Evolutionary conservation across 2,888 invertebrate genomes (phyloP), one percentile per base, ranked within the genome.

Genomic region (Crocallis elinguaria): DNA sequence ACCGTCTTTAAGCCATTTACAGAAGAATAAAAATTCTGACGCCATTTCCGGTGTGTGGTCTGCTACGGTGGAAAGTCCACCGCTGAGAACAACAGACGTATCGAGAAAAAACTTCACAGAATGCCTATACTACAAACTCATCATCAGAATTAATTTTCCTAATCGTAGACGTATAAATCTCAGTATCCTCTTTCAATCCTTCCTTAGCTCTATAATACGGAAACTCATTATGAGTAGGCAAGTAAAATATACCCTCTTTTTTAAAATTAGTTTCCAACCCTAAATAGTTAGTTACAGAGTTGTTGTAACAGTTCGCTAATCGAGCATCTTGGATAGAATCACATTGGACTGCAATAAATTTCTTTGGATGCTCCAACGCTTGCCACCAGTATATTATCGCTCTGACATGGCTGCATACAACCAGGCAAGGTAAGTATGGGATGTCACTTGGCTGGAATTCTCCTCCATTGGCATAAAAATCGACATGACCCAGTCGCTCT

Each of bases 401-500:
- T 37, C 84, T 59, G 0, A 85, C 0, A 49, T 91, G 90, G 25
- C 90, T 90, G 46, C 91, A 91, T 0, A 90, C 0, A 0, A 89
- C 60, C 0, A 90, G 39, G 25, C 91, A 91, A 0, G 91, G 91
- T 0, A 91, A 42, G 14, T 75, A 80, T 0, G 83, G 79, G 0
- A 90, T 71, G 39, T 89, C 89, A 0, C 82, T 37, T 0, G 90
- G 90, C 58, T 91, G 91, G 16, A 67, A 91, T 38, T 91, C 91
- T 0, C 90, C 91, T 0, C 91, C 91, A 12, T 91, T 91, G 0
- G 77, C 86, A 29, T 91, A 91, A 32, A 83, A 82, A 29, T 91
- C 91, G 0, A 91, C 60, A 48, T 90, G 88, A 0, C 89, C 90
- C 0, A 89, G 33, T 0, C 74, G 65, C 41, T 89, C 86, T 0